A percentile compares a stretch with the other conserved stretches of the same genome.
phyloP scores from a whole-genome alignment of 1,140 invertebrate species.

The Sinonovacula constricta region DNA sequence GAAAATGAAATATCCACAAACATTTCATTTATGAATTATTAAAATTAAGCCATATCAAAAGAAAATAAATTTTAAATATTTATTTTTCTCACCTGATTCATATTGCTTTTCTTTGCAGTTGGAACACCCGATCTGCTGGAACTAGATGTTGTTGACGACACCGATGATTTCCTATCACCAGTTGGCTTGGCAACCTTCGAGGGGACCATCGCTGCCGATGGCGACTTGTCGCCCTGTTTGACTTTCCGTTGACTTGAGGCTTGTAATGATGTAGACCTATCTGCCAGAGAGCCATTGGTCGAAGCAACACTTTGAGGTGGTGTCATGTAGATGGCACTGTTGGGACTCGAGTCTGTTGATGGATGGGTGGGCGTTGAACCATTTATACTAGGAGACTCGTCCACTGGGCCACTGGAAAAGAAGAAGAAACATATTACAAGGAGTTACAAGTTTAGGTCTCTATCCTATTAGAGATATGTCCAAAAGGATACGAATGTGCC shows the following conservation, averaged over 20 bases:
- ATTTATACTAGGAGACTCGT: constrained; percentile 27
- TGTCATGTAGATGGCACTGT: constrained; percentile 8
- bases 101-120: constrained; percentile 19
- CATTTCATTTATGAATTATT: too few relatives aligned
- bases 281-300: constrained; percentile 22
- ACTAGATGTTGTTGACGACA: constrained; percentile 1
- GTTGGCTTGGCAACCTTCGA: constrained; percentile 1
- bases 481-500: too few relatives aligned
- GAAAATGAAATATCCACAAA: too few relatives aligned
- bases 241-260: background rate
- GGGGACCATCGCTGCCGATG: background rate
- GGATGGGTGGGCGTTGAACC: constrained; percentile 9
- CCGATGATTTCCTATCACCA: background rate
- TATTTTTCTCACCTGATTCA: constrained; percentile 28
- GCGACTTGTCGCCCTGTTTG: constrained; percentile 7
- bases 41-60: too few relatives aligned
- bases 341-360: background rate
- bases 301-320: background rate
- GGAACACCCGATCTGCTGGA: constrained; percentile 6
- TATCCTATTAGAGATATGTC: too few relatives aligned
- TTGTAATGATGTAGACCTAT: constrained; percentile 22
- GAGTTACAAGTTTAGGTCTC: too few relatives aligned
- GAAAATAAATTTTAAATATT: too few relatives aligned
- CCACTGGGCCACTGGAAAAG: constrained; percentile 37
- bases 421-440: too few relatives aligned